These are phyloP conservation scores for Scaptomyza graminum DNA, from an alignment of 1,140 invertebrate species.

Conservation along the genomic window DNA sequence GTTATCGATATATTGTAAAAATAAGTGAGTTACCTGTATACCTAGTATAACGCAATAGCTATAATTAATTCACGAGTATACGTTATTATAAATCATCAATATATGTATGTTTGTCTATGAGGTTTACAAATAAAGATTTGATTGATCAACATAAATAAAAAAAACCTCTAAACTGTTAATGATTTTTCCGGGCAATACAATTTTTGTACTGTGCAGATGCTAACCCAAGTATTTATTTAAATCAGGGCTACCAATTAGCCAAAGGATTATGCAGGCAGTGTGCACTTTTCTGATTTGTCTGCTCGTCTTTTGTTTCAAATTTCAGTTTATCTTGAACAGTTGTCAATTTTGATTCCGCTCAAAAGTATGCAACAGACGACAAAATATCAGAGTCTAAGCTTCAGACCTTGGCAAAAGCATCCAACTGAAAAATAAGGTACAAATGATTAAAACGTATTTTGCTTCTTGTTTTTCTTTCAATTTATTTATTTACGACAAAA, in stretches of 20 bases:
- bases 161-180: not conserved
- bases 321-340: no score
- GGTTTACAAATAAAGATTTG: conserved; percentile 59
- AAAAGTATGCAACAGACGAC: not conserved
- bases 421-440: no score
- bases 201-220: no score
- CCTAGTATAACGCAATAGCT: conserved; percentile 18
- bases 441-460: not conserved
- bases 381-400: no score
- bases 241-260: no score
- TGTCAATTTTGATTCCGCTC: no score
- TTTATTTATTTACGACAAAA: conserved; percentile 82
- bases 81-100: not conserved
- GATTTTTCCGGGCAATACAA: no score
- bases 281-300: no score
- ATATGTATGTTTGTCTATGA: conserved; percentile 26
- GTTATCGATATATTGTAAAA: conserved; percentile 28
- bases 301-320: no score
- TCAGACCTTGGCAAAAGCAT: not conserved
- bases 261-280: no score
- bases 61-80: conserved; percentile 14
- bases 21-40: conserved; percentile 24
- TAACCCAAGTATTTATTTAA: no score
- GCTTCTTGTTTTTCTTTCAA: conserved; percentile 35
- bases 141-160: conserved; percentile 35